Base-by-base conservation (phyloP, 92 coral and sea anemone species). In the Porites evermanni region DNA sequence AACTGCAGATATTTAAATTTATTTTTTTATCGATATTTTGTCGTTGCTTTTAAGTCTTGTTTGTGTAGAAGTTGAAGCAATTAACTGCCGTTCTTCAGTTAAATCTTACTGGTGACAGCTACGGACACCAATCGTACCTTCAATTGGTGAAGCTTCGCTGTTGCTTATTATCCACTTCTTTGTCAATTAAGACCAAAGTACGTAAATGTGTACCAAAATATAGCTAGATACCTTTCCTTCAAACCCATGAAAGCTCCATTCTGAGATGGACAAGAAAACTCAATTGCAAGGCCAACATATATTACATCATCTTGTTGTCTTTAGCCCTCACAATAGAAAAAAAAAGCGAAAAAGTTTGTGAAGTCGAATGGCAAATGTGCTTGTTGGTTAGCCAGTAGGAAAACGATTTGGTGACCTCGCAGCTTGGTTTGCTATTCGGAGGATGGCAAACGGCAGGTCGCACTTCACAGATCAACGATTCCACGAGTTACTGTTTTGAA, bases 401-500 rank as follows among this genome's bases (percentile, higher is more conserved):
- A 23, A 54, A 16, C 87, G 64, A 32, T 32, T 64, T 50, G 47
- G 21, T 74, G 87, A 83, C 87, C 87, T 83, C 73, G 65, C 23
- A 80, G 65, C 65, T 50, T 73, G 72, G 80, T 63, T 38, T 38
- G 70, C 16, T 50, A 63, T 61, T 14, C 52, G 74, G 29, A 12
- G 58, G 12, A 67, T 8, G 65, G 53, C n/a, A 24, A 17, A 24
- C 61, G 54, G 8, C 87, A 74, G 87, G 87, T 83, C 21, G 73
- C 24, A 59, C 59, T 83, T 64, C 74, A 83, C 87, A 83, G 87
- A 83, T 83, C 73, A 83, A 47, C 64, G 63, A 83, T 83, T 64
- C 17, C n/a, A 52, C 24, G 52, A 58, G 72, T 50, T 73, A 1
- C 6, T 74, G 4, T 74, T 63, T 24, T 13, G 13, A 74, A 24